Conservation (phyloP, 2,888 invertebrate genomes). For the Cerceris rybyensis region DNA sequence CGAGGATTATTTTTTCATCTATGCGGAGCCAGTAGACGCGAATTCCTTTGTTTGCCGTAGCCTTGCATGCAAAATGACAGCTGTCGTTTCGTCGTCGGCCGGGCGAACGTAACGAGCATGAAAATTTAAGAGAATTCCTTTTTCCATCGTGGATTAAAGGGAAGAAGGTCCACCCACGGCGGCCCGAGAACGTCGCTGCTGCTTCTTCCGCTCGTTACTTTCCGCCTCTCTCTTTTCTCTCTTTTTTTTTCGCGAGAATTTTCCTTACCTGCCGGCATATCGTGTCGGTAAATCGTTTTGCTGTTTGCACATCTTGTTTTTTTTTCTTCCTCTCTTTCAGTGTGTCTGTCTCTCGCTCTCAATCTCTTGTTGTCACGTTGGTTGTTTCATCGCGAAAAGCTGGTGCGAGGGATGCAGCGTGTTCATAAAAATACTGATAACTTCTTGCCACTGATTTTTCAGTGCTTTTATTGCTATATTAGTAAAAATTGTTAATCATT, state of each 20-base stretch:
- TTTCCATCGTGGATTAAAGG: not conserved
- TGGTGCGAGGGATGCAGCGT: too few relatives aligned
- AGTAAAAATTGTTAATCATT: too few relatives aligned
- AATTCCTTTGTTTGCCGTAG: constrained; percentile 27
- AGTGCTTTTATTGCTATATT: too few relatives aligned
- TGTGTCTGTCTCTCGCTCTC: too few relatives aligned
- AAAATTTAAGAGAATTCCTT: constrained; percentile 29
- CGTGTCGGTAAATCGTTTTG: constrained; percentile 51
- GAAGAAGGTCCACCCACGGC: not conserved
- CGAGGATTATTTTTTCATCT: constrained; percentile 46
- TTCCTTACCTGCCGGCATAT: constrained; percentile 19
- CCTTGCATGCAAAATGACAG: constrained; percentile 51
- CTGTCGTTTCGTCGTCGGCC: constrained; percentile 28
- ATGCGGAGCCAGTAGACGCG: constrained; percentile 11
- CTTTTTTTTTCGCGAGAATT: constrained; percentile 27
- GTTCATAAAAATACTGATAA: too few relatives aligned
- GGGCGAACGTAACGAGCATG: constrained; percentile 37
- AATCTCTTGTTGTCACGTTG: too few relatives aligned
- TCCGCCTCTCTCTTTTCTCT: constrained; percentile 25
- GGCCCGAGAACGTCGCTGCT: constrained; percentile 20
- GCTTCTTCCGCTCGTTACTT: constrained; percentile 43
- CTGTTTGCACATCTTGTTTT: constrained; percentile 70
- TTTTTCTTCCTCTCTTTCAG: constrained; percentile 68
- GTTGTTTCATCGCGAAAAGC: too few relatives aligned
- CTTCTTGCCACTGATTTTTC: too few relatives aligned